Base-by-base conservation (phyloP, 23 tunicate species). In the Trididemnum miniatum region DNA sequence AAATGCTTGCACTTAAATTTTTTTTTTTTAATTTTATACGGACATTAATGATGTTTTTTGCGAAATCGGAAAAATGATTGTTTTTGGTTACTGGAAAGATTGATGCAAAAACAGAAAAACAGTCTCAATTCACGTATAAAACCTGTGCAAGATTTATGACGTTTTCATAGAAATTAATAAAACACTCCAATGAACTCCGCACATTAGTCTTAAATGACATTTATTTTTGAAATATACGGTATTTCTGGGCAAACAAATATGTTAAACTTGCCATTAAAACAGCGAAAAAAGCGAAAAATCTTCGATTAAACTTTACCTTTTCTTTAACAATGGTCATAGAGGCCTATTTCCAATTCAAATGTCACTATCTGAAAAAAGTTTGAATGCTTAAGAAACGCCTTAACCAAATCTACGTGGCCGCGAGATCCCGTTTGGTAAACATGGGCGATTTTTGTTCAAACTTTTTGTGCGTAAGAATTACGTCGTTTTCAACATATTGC, bases 391-490 rank as follows among this genome's bases (percentile, higher is more conserved):
- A 62, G 67, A 5, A 67, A 67, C 75, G 38, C 75, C 75, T 33
- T 67, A 33, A 67, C 37, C 25, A 67, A 67, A 67, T n/a, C 32
- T 32, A 31, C 75, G 7, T 3, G 7, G 18, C n/a, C 3, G 31
- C n/a, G 38, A 22, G 25, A 33, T 67, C 75, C 75, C n/a, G 18
- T 33, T 67, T 67, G 27, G 38, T 33, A 67, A 31, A 67, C 38
- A 67, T 2, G 38, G 75, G 67, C 26, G 67, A 12, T 9, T 67
- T 67, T 32, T 12, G 9, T 5, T 7, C 7, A 62, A 38, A 7
- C n/a, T 67, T 31, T 7, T 15, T n/a, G 27, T 62, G n/a, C 75
- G 75, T 67, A 33, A 67, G 75, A 32, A 4, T 67, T 4, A 67
- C 75, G 75, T 32, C 9, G 26, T 9, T 31, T 5, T 31, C 2